These are phyloP conservation scores for Carcinoscorpius rotundicauda DNA, from an alignment of 1,140 invertebrate species.

Conservation along the genomic window DNA sequence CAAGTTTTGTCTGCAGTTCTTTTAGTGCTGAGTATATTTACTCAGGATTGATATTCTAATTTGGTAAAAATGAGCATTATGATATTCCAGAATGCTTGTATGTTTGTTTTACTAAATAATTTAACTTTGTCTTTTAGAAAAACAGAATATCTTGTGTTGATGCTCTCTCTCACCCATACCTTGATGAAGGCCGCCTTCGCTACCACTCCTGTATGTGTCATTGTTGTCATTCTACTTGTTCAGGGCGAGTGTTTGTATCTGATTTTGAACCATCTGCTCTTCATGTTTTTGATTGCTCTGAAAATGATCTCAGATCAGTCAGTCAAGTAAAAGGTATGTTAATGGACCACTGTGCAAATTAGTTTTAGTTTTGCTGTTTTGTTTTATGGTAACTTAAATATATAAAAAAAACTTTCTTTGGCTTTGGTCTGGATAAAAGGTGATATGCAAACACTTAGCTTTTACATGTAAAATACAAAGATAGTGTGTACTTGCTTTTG, in stretches of 20 bases:
- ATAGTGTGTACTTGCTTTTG: not conserved
- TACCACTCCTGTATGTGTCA: conserved; percentile 99
- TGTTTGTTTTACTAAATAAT: not conserved
- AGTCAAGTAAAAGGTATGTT: conserved; percentile 82
- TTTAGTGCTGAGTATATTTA: not conserved
- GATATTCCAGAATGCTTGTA: too few relatives aligned
- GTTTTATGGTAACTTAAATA: not conserved
- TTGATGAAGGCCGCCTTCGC: conserved; percentile 91
- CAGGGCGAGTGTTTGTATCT: conserved; percentile 66
- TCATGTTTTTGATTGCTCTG: conserved; percentile 78
- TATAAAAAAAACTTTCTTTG: not conserved
- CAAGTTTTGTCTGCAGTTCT: not conserved
- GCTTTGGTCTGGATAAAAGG: not conserved
- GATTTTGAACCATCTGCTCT: conserved; percentile 87
- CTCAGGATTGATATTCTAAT: not conserved
- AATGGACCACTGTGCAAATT: not conserved
- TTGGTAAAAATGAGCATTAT: too few relatives aligned
- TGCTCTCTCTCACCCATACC: conserved; percentile 88
- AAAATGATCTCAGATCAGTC: conserved; percentile 78
- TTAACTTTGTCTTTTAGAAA: conserved; percentile 44
- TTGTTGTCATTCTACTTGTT: conserved; percentile 65
- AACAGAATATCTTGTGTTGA: conserved; percentile 88
- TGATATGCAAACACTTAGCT: not conserved
- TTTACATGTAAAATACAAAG: not conserved
- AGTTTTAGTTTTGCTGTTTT: conserved; percentile 15